A percentile compares a stretch with the other conserved stretches of the same genome.
Conservation (phyloP, 2,797 vertebrate genomes). For the Acanthiza pusilla region DNA sequence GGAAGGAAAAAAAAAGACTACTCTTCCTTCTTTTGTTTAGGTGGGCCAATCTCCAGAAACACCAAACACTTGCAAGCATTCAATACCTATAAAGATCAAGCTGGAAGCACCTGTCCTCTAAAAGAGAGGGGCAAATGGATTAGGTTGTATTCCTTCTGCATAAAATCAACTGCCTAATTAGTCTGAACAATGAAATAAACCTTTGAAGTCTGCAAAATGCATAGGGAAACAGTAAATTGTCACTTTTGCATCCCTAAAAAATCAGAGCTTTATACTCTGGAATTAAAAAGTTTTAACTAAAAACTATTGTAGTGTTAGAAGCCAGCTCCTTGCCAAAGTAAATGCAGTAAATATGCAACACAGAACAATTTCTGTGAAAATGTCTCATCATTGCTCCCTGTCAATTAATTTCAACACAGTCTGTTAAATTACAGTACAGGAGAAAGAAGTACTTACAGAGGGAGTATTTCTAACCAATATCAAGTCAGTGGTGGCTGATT, state of each 20-base stretch:
- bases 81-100: neutral
- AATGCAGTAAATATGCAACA: neutral
- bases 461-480: neutral
- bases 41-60: neutral
- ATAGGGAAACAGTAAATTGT: neutral
- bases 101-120: neutral
- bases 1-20: accelerated
- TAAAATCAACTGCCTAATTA: neutral
- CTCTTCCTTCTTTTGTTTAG: neutral
- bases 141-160: neutral
- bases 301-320: neutral
- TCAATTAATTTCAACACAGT: neutral
- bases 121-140: neutral
- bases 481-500: neutral
- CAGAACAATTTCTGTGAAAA: neutral
- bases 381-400: neutral
- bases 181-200: neutral
- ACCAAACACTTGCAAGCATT: neutral
- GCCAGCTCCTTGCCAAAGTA: neutral
- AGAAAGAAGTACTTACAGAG: neutral
- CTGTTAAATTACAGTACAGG: neutral
- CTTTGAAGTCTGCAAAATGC: neutral
- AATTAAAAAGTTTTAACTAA: neutral
- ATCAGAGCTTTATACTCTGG: neutral
- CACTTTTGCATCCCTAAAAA: neutral